These are phyloP conservation scores for Anthoscopus minutus DNA, from an alignment of 2,113 vertebrate genomes.

Conservation along the genomic window DNA sequence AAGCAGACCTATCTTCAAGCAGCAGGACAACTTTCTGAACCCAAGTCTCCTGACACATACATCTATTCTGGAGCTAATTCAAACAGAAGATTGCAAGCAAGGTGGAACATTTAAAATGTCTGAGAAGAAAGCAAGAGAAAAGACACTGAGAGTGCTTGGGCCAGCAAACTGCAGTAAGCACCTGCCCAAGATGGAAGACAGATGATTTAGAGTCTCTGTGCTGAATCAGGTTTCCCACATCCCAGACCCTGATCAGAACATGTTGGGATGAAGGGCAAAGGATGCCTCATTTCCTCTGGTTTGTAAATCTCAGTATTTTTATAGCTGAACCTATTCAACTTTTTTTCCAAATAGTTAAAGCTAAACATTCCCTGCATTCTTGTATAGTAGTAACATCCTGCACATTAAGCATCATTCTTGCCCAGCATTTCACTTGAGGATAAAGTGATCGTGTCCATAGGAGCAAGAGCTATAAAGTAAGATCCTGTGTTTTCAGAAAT, in stretches of 20 bases:
- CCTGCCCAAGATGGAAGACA: accelerated
- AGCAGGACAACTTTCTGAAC: neutral
- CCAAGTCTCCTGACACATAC: neutral
- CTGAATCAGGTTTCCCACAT: neutral
- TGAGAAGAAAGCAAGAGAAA: neutral
- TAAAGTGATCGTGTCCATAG: accelerated
- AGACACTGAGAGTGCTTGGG: neutral
- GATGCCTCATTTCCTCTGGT: neutral
- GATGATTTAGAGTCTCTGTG: neutral
- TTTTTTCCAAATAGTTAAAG: neutral
- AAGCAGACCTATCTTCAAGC: neutral
- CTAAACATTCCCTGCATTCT: neutral
- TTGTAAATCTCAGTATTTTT: neutral
- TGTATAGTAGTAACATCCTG: neutral
- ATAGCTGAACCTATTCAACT: neutral
- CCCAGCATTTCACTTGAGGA: neutral
- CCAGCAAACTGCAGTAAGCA: neutral
- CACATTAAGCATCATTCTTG: neutral
- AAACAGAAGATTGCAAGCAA: neutral
- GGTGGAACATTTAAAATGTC: neutral
- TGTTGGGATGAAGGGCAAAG: neutral
- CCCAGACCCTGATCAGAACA: neutral
- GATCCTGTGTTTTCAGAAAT: neutral
- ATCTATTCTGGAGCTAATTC: neutral
- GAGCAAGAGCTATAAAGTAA: neutral